These are phyloP conservation scores for Copidosoma aretas DNA, from an alignment of 2,888 invertebrate genomes.

Conservation along the genomic window DNA sequence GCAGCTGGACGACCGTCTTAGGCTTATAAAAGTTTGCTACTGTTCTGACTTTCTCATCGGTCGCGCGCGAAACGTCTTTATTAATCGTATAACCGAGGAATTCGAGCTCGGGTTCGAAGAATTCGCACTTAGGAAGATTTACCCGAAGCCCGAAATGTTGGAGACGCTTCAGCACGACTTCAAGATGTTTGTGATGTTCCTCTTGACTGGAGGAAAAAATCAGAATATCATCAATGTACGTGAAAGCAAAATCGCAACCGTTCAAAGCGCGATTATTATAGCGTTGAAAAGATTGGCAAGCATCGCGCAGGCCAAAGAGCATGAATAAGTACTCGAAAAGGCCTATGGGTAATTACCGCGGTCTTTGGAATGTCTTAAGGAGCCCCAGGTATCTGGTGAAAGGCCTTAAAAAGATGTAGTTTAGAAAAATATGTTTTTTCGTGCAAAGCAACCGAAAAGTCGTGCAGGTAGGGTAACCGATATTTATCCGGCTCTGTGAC, in stretches of 20 bases:
- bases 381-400: conserved; percentile 50
- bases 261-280: too few species aligned
- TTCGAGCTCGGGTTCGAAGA: neutral
- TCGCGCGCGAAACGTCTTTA: neutral
- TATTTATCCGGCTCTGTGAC: conserved; percentile 26
- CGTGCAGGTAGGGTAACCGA: neutral
- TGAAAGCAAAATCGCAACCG: conserved; percentile 38
- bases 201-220: conserved; percentile 36
- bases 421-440: neutral
- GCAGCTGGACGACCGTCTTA: too few species aligned
- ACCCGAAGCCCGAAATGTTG: neutral
- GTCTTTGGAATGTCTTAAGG: conserved; percentile 50
- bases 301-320: conserved; percentile 44
- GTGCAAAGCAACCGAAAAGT: neutral
- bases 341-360: conserved; percentile 51
- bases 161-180: neutral
- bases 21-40: neutral
- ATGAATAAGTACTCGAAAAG: conserved; percentile 49
- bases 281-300: too few species aligned
- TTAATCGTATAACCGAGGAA: neutral
- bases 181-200: conserved; percentile 22
- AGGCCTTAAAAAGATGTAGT: neutral
- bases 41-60: neutral
- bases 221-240: conserved; percentile 42
- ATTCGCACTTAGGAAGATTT: neutral